Base-by-base conservation (phyloP, 2,113 vertebrate species). In the Python bivittatus region DNA sequence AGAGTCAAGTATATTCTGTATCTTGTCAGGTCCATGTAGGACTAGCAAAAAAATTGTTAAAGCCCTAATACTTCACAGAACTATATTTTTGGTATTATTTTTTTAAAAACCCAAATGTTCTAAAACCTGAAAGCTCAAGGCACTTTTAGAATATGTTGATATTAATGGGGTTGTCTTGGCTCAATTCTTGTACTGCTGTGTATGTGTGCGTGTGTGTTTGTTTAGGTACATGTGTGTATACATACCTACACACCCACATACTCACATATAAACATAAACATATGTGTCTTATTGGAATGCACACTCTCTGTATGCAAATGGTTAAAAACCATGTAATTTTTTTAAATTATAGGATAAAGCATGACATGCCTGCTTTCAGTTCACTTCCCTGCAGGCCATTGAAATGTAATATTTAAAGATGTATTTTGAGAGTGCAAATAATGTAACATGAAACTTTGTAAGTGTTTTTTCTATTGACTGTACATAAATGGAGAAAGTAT, bases 391-490 rank as follows among this genome's bases (percentile, higher is more conserved):
- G 84, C 90, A 95, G 95, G 91, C 89, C 92, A 83, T 84, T 94
- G 84, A 94, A 89, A 52, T 88, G 53, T 94, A 89, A 86, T 17
- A 44, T 96, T 93, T 92, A 95, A 95, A 96, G 92, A 94, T 83
- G 57, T 91, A 93, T 92, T 84, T 83, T 89, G 94, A 94, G 89
- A 94, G 94, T 93, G 90, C 68, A 96, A 25, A 91, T 93, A 68
- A 93, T 89, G 88, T 96, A 94, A 93, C 94, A 96, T 95, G 91
- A 90, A 90, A 90, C 92, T 95, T 97, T 95, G 91, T 92, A 91
- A 94, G 52, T 86, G 93, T 97, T 95, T 93, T 91, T 94, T 89
- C 92, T 95, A 96, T 95, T 93, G 93, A 68, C 52, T 96, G 92
- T 94, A 92, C 90, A 79, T 96, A 93, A 52, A 0, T 92, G 93